phyloP scores from a whole-genome alignment of 2,888 invertebrate species.

The Tryphoninae sp. region DNA sequence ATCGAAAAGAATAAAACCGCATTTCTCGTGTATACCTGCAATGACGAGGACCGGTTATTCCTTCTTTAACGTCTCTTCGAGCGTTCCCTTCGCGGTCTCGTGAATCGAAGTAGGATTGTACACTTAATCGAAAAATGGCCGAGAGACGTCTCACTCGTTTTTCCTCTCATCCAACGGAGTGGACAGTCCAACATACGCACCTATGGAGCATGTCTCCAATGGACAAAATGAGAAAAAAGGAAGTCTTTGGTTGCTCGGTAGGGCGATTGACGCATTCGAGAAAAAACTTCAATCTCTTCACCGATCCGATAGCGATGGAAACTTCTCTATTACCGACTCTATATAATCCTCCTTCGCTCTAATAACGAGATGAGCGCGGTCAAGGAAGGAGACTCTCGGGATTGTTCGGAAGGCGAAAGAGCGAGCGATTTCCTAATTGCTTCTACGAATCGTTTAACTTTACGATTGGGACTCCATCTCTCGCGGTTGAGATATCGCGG shows the following conservation, averaged over 20 bases:
- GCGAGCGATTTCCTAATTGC: conserved; percentile 58
- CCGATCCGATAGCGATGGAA: conserved; percentile 32
- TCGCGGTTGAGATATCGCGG: conserved; percentile 49
- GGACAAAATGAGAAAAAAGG: conserved; percentile 3
- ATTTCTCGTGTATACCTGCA: conserved; percentile 30
- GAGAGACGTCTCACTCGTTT: conserved; percentile 37
- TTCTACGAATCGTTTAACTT: conserved; percentile 59
- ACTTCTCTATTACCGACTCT: conserved; percentile 42
- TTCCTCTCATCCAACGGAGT: conserved; percentile 8
- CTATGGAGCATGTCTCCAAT: conserved; percentile 5
- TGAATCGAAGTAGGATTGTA: conserved; percentile 7
- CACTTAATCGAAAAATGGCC: conserved; percentile 55
- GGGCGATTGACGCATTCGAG: conserved; percentile 11
- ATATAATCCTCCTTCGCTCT: not conserved
- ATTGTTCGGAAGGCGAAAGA: conserved; percentile 9
- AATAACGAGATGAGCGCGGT: not conserved
- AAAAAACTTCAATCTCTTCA: conserved; percentile 53
- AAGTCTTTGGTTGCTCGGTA: conserved; percentile 21
- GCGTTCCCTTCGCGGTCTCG: conserved; percentile 4
- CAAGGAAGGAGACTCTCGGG: not conserved
- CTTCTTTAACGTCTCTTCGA: conserved; percentile 19
- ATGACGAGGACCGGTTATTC: conserved; percentile 13
- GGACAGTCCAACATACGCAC: not conserved
- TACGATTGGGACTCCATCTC: conserved; percentile 44
- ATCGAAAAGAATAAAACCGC: conserved; percentile 53